phyloP scores from a whole-genome alignment of 2,888 invertebrate genomes.

The Venustoraphidia nigricollis region DNA sequence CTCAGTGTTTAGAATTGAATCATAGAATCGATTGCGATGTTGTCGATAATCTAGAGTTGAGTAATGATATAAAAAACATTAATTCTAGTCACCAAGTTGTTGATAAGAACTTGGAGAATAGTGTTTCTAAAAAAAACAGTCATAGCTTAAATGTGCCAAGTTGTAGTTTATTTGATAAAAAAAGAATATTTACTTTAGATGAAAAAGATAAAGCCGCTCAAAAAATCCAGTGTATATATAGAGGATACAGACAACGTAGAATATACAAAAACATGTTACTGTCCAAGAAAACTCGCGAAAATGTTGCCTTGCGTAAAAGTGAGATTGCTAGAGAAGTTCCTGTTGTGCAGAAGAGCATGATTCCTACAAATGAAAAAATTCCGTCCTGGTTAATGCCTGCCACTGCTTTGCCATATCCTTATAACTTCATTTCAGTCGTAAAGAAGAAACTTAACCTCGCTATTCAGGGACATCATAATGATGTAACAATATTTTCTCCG shows the following conservation, averaged over 20 bases:
- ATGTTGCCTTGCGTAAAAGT: constrained; percentile 3
- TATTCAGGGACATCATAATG: constrained; percentile 13
- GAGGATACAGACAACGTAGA: constrained; percentile 15
- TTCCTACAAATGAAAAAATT: constrained; percentile 5
- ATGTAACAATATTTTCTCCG: too few relatives aligned
- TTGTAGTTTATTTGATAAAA: too few relatives aligned
- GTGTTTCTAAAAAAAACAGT: too few relatives aligned
- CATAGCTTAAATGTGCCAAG: too few relatives aligned
- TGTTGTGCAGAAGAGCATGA: background rate
- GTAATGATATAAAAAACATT: too few relatives aligned
- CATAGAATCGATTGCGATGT: too few relatives aligned
- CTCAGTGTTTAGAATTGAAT: too few relatives aligned
- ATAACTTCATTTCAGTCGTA: constrained; percentile 42
- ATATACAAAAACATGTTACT: constrained; percentile 6
- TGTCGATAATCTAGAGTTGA: too few relatives aligned
- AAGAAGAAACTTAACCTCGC: constrained; percentile 34
- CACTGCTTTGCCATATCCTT: constrained; percentile 33
- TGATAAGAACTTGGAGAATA: too few relatives aligned
- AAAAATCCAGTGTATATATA: constrained; percentile 18
- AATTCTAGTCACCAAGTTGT: too few relatives aligned
- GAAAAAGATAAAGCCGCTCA: constrained; percentile 11
- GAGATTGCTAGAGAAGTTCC: constrained; percentile 3
- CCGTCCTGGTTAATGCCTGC: constrained; percentile 26
- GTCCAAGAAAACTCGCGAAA: background rate
- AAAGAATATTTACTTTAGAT: too few relatives aligned